Evolutionary conservation across 2,888 invertebrate species (phyloP).

Genomic region (Sinopyrophorus schimmeli): DNA sequence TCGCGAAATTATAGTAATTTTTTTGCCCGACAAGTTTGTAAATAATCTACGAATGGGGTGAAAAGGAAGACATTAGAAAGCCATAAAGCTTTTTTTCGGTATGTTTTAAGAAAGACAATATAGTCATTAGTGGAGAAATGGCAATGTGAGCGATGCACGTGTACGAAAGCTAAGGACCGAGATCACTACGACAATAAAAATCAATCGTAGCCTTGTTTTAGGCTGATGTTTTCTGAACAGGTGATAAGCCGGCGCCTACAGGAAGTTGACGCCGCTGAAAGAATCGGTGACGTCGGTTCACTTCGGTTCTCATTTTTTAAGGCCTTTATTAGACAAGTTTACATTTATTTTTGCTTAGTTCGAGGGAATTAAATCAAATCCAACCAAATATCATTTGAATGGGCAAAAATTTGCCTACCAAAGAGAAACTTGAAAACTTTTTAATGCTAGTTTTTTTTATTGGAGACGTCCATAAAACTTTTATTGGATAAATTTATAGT

Average conservation of each 20-base stretch:
- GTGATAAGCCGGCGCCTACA: slow-evolving; percentile 43
- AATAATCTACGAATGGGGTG: too few species aligned
- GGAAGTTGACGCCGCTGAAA: slow-evolving; percentile 37
- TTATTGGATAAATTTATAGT: too few species aligned
- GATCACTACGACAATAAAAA: slow-evolving; percentile 49
- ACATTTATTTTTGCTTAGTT: too few species aligned
- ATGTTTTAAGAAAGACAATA: slow-evolving; percentile 27
- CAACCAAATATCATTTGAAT: too few species aligned
- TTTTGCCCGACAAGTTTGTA: too few species aligned
- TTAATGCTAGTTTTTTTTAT: too few species aligned
- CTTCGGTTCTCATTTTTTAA: slow-evolving; percentile 21
- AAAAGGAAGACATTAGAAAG: not conserved
- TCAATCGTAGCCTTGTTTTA: slow-evolving; percentile 48
- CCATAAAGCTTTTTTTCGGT: slow-evolving; percentile 5
- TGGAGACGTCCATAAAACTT: too few species aligned
- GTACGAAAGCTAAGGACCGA: slow-evolving; percentile 23
- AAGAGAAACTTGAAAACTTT: too few species aligned
- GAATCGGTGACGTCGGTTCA: slow-evolving; percentile 34
- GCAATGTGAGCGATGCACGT: slow-evolving; percentile 28
- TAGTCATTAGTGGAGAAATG: slow-evolving; percentile 29
- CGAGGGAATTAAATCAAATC: too few species aligned
- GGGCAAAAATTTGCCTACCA: too few species aligned
- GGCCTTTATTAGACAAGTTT: too few species aligned
- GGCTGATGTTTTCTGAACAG: slow-evolving; percentile 49
- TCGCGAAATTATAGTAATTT: too few species aligned